Evolutionary conservation across 2,888 invertebrate genomes (phyloP), one percentile per base, ranked within the genome.

Genomic region (Polyommatus icarus): DNA sequence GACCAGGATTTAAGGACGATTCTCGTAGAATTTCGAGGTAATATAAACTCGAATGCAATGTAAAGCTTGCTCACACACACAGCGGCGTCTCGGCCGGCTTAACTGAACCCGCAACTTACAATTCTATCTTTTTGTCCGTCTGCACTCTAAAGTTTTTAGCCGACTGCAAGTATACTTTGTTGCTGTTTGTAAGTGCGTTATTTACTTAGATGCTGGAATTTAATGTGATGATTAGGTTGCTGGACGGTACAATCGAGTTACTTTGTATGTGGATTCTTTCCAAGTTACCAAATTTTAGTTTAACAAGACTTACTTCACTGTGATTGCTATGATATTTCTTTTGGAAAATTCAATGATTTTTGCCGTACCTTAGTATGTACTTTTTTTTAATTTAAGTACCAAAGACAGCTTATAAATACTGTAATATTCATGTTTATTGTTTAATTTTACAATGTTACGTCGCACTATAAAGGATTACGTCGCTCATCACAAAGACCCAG

Each of bases 41-140:
- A 18, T 1, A 54, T 54, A 18, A 18, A 15, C 15, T 4, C 1
- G 54, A 54, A 54, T 54, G 54, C 18, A 54, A 5, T 18, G 18
- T 72, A 72, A 12, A 71, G 71, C 32, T 7, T 71, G 32, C 50
- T 40, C 81, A 78, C 80, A 78, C 78, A 79, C 78, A 78, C 71
- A 78, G 77, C 81, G 82, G 83, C 81, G 82, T 84, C 84, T 83
- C 78, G 83, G 83, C 85, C 84, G 85, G 83, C 75, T 76, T 84
- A 83, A 85, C 86, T 87, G 85, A 88, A 87, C 87, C 86, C 80
- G 81, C 85, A 61, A 36, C 78, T 78, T 76, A n/a, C 76, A 76
- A 89, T 88, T 87, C 84, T 85, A 86, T 85, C 87, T 91, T 90
- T 90, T 91, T 90, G 86, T 84, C 82, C 82, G 88, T 89, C 89